Evolutionary conservation across 2,888 invertebrate genomes (phyloP).

Genomic region (Epistrophe grossulariae): DNA sequence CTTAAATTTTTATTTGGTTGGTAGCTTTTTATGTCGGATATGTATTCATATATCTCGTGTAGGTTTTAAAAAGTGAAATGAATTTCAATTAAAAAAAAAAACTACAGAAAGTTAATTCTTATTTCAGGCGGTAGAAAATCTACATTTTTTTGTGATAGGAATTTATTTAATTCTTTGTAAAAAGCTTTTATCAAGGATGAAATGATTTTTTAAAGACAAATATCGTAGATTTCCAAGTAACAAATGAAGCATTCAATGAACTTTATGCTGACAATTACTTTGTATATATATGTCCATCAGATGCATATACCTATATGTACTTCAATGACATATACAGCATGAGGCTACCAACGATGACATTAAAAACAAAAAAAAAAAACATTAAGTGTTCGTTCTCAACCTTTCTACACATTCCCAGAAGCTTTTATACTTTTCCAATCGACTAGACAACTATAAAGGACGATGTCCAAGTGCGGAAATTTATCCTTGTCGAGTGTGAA

Average conservation of each 20-base stretch:
- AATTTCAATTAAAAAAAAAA: no score
- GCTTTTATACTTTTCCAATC: constrained; percentile 59
- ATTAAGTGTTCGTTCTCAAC: constrained; percentile 43
- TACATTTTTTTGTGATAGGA: no score
- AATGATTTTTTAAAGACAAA: constrained; percentile 28
- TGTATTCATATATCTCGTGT: no score
- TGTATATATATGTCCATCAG: constrained; percentile 24
- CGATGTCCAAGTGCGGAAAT: constrained; percentile 49
- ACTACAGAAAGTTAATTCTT: no score
- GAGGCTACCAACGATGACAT: neutral
- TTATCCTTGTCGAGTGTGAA: constrained; percentile 44
- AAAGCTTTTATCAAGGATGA: constrained; percentile 1
- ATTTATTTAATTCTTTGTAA: no score
- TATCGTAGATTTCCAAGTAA: constrained; percentile 19
- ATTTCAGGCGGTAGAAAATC: no score
- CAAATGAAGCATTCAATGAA: constrained; percentile 38
- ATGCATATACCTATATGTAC: neutral
- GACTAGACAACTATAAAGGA: constrained; percentile 37
- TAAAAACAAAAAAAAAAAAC: constrained; percentile 40
- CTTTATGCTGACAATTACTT: constrained; percentile 47
- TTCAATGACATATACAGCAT: neutral
- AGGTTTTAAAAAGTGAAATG: no score
- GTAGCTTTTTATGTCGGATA: no score
- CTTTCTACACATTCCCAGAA: constrained; percentile 40
- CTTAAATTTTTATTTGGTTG: no score